These are phyloP conservation scores for Thaumetopoea pityocampa DNA, from an alignment of 1,140 invertebrate species.

Conservation along the genomic window DNA sequence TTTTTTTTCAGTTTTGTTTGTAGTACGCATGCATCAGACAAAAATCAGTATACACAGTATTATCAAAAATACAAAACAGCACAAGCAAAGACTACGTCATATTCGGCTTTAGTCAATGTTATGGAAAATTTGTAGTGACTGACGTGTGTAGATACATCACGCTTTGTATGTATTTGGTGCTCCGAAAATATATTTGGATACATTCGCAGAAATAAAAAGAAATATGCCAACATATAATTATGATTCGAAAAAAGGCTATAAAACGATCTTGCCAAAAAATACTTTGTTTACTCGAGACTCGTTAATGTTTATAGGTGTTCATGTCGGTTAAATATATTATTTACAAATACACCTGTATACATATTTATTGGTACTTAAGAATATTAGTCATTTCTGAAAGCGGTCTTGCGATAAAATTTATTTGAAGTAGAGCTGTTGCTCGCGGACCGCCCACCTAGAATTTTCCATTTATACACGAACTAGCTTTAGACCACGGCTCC, in stretches of 20 bases:
- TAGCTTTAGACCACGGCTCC: no score
- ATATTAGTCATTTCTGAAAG: conserved; percentile 1
- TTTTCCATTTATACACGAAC: no score
- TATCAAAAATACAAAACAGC: no score
- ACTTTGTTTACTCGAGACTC: conserved; percentile 15
- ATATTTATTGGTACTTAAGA: no score
- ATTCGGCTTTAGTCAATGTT: not conserved
- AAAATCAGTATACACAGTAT: not conserved
- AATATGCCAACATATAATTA: conserved; percentile 13
- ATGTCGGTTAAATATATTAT: conserved; percentile 5
- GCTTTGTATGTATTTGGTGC: not conserved
- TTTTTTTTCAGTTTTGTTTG: no score
- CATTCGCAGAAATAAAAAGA: not conserved
- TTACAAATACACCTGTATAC: no score
- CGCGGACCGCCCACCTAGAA: no score
- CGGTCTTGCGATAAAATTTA: not conserved
- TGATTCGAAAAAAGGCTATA: conserved; percentile 11
- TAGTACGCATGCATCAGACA: conserved; percentile 5
- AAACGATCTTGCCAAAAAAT: conserved; percentile 12
- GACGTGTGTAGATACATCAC: not conserved
- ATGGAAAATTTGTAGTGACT: not conserved
- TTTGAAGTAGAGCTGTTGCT: no score
- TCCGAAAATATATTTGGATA: not conserved
- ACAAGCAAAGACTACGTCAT: no score
- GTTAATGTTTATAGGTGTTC: conserved; percentile 20